phyloP scores from a whole-genome alignment of 2,113 vertebrate species.

The Mastomys natalensis region DNA sequence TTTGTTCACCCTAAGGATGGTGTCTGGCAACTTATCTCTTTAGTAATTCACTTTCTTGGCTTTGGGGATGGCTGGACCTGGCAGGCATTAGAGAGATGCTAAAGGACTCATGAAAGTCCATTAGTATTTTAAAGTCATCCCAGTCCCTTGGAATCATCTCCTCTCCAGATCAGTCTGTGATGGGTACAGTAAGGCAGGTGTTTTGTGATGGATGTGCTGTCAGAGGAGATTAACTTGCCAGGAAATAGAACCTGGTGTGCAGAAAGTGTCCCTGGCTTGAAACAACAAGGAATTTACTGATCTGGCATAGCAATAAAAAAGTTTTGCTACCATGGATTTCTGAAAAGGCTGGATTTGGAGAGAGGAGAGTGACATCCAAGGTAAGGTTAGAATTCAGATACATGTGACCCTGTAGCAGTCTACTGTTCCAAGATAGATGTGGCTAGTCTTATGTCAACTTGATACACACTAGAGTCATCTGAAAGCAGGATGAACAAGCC shows the following conservation, averaged over 20 bases:
- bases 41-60: background rate
- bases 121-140: background rate
- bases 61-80: background rate
- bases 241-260: background rate
- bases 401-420: background rate
- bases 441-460: background rate
- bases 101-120: background rate
- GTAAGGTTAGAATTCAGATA: background rate
- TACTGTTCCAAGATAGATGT: background rate
- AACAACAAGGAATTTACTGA: background rate
- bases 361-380: background rate
- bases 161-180: background rate
- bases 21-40: background rate
- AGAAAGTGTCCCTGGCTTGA: background rate
- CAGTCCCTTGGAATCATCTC: background rate
- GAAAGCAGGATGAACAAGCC: background rate
- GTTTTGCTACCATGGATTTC: background rate
- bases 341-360: background rate
- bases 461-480: too few relatives aligned
- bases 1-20: background rate
- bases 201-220: background rate
- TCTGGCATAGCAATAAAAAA: background rate
- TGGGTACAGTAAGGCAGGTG: background rate
- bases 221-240: background rate
- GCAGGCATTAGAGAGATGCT: background rate